These are phyloP conservation scores for Rhogogaster chlorosoma DNA, from an alignment of 2,888 invertebrate species.

Conservation along the genomic window DNA sequence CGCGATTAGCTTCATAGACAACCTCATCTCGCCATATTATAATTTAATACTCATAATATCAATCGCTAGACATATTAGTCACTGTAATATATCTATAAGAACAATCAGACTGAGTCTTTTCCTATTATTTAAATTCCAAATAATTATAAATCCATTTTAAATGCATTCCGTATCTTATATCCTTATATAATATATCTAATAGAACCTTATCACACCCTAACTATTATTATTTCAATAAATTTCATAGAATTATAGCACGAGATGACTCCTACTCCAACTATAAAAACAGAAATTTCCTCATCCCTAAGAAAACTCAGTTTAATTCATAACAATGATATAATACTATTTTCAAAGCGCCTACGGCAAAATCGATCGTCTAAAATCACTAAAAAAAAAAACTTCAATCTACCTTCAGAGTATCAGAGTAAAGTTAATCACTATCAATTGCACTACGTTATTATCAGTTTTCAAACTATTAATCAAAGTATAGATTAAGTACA, in stretches of 20 bases:
- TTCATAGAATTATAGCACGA: background rate
- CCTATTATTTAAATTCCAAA: background rate
- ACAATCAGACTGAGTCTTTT: background rate
- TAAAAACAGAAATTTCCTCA: background rate
- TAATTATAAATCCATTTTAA: slow-evolving; percentile 11
- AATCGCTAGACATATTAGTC: background rate
- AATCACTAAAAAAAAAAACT: background rate
- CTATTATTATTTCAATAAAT: background rate
- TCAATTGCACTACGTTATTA: background rate
- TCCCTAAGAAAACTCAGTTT: background rate
- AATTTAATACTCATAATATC: background rate
- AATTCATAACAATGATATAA: background rate
- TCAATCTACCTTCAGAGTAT: background rate
- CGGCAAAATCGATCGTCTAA: background rate
- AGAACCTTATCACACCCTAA: background rate
- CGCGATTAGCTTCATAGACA: background rate
- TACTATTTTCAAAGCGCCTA: background rate
- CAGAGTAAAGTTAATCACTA: background rate
- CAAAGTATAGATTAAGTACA: background rate
- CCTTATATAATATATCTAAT: background rate
- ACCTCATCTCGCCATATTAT: background rate
- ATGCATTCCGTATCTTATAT: background rate
- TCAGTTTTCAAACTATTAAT: background rate
- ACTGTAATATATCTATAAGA: background rate
- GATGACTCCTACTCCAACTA: background rate